Percentiles rank a stretch among this genome's conserved stretches.
These are phyloP conservation scores for Microcebus griseorufus DNA, from an alignment of 2,113 vertebrate genomes.

Conservation along the genomic window DNA sequence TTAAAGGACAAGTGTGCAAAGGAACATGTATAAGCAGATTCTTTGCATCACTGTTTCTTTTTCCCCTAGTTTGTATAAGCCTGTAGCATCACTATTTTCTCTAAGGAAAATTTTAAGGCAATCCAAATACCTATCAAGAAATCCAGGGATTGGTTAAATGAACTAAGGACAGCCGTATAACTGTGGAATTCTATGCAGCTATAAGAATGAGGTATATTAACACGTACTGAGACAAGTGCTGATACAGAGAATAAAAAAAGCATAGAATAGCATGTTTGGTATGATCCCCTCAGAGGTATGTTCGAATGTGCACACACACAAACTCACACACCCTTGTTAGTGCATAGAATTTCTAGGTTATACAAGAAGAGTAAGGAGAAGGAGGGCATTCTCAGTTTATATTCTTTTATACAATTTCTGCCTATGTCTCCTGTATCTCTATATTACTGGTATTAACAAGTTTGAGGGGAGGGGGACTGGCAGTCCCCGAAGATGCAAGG, in stretches of 20 bases:
- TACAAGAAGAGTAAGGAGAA: neutral
- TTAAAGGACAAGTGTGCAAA: neutral
- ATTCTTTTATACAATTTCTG: neutral
- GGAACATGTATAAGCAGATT: neutral
- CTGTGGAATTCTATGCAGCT: neutral
- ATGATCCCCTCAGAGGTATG: neutral
- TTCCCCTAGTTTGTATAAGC: too few relatives aligned
- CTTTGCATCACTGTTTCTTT: neutral
- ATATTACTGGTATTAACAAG: too few relatives aligned
- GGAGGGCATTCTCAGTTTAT: neutral
- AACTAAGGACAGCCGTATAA: neutral
- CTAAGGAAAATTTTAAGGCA: neutral
- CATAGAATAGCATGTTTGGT: fast-evolving
- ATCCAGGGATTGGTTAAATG: neutral
- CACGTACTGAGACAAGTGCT: neutral
- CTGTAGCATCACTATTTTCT: neutral
- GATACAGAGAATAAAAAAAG: neutral
- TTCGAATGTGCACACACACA: fast-evolving
- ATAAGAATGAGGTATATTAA: neutral
- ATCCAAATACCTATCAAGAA: neutral
- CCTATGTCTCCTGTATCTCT: neutral
- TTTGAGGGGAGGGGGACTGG: fast-evolving
- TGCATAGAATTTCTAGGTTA: neutral
- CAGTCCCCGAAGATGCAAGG: neutral
- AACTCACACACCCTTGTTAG: neutral